Conservation (phyloP, 2,888 invertebrate genomes). For the Parelbella ahira region DNA sequence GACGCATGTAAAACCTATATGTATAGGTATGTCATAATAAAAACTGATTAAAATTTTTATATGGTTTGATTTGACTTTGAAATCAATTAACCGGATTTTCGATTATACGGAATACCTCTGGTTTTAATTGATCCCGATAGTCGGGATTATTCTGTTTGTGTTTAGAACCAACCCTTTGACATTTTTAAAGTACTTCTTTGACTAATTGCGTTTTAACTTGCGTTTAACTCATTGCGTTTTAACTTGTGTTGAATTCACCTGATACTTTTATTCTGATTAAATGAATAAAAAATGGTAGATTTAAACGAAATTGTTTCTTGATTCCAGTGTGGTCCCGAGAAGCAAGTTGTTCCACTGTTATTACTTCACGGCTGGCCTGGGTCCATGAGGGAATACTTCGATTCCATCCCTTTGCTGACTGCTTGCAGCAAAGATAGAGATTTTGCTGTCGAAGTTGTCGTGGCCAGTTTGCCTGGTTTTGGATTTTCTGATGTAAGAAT, state of each 20-base stretch:
- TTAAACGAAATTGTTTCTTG: not conserved
- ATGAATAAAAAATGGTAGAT: too few relatives aligned
- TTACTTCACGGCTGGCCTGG: constrained; percentile 90
- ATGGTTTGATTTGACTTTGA: constrained; percentile 3
- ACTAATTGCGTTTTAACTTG: too few relatives aligned
- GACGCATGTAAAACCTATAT: too few relatives aligned
- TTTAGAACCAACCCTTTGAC: too few relatives aligned
- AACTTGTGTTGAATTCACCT: too few relatives aligned
- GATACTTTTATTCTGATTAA: too few relatives aligned
- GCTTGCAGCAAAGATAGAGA: constrained; percentile 56
- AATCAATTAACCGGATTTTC: not conserved
- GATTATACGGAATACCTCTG: not conserved
- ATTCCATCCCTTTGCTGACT: constrained; percentile 81
- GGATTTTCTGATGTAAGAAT: constrained; percentile 42
- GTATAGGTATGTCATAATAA: not conserved
- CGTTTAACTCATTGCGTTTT: too few relatives aligned
- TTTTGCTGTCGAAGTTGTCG: constrained; percentile 65
- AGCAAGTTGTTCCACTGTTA: constrained; percentile 79
- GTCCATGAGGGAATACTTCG: constrained; percentile 85
- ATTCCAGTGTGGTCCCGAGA: constrained; percentile 27
- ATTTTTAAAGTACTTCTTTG: too few relatives aligned
- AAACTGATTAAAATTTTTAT: not conserved
- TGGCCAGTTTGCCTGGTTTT: constrained; percentile 39
- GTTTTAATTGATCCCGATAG: not conserved
- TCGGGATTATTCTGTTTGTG: not conserved